Percentiles rank a stretch among this genome's conserved stretches.
Conservation (phyloP, 2,797 vertebrate genomes). For the Alcedo quadribrachys region DNA sequence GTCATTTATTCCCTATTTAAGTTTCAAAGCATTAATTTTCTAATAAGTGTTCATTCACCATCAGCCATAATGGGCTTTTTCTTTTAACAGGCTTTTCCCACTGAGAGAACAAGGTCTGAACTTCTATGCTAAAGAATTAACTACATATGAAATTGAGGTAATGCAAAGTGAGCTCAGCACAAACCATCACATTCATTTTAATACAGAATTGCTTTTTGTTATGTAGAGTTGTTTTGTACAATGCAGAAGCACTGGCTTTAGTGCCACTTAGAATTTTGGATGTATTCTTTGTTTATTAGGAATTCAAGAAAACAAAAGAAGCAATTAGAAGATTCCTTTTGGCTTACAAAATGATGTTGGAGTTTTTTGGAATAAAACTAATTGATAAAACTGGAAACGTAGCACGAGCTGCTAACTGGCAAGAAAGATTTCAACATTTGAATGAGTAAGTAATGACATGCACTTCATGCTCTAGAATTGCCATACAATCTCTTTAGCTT, state of each 20-base stretch:
- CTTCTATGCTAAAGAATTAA: constrained; percentile 98
- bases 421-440: constrained; percentile 94
- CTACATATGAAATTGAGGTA: constrained; percentile 99
- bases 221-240: neutral
- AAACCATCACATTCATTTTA: neutral
- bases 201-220: constrained; percentile 4
- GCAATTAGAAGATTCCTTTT: constrained; percentile 92
- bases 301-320: constrained; percentile 97
- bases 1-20: constrained; percentile 56
- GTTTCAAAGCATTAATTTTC: constrained; percentile 20
- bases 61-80: neutral
- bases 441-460: constrained; percentile 88
- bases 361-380: constrained; percentile 96
- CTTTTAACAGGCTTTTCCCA: constrained; percentile 90
- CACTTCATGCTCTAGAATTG: neutral
- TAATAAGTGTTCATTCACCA: neutral
- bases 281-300: constrained; percentile 77
- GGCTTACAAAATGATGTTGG: constrained; percentile 96
- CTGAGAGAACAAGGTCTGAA: constrained; percentile 98
- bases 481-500: neutral
- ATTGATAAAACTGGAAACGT: constrained; percentile 94
- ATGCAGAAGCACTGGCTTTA: neutral
- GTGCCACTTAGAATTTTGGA: constrained; percentile 15
- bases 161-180: constrained; percentile 38
- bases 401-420: constrained; percentile 90